Evolutionary conservation across 1,140 invertebrate genomes (phyloP).

Genomic region (Probaryconus sp.): DNA sequence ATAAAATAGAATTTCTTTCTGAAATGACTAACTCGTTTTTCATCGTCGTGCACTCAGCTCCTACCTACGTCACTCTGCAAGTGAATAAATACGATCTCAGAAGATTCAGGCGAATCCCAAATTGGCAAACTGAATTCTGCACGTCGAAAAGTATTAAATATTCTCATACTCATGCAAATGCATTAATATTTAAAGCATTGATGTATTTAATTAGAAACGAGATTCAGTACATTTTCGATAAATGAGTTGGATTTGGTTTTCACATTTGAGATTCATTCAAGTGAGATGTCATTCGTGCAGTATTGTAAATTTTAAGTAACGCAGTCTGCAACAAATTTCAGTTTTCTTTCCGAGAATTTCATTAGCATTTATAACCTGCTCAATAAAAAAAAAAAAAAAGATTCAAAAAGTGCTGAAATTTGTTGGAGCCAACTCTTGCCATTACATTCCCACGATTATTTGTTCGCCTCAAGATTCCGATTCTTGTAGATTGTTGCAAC

Average conservation of each 20-base stretch:
- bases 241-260: too few relatives aligned
- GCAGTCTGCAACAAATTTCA: constrained; percentile 42
- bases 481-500: not conserved
- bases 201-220: too few relatives aligned
- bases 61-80: constrained; percentile 51
- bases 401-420: constrained; percentile 36
- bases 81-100: constrained; percentile 40
- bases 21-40: constrained; percentile 50
- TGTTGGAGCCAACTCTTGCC: constrained; percentile 20
- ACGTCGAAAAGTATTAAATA: too few relatives aligned
- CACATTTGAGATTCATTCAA: too few relatives aligned
- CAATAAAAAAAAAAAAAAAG: constrained; percentile 9
- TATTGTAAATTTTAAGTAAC: constrained; percentile 68
- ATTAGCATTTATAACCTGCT: not conserved
- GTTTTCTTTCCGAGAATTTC: constrained; percentile 13
- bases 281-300: constrained; percentile 72
- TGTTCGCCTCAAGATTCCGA: constrained; percentile 13
- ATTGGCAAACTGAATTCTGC: too few relatives aligned
- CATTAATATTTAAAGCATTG: too few relatives aligned
- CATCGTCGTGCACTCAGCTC: constrained; percentile 50
- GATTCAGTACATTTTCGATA: too few relatives aligned
- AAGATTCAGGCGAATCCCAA: constrained; percentile 25
- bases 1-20: constrained; percentile 44
- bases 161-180: constrained; percentile 57
- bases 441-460: constrained; percentile 6